Evolutionary conservation across 2,113 vertebrate genomes (phyloP).

Genomic region (Xenus cinereus): DNA sequence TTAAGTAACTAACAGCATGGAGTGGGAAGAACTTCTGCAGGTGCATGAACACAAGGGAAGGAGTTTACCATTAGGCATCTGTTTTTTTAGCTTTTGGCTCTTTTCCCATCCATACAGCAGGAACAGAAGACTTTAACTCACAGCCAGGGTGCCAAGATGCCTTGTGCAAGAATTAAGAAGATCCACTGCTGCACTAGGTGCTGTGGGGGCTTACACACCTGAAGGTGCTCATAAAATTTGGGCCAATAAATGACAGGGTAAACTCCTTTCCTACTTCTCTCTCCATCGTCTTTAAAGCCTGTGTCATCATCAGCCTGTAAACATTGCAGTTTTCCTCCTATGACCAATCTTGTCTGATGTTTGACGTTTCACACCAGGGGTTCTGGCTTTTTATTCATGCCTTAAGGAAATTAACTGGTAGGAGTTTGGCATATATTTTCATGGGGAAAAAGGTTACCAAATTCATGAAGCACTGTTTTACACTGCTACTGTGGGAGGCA

Average conservation of each 20-base stretch:
- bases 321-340: neutral
- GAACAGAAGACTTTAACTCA: neutral
- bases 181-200: neutral
- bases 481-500: neutral
- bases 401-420: neutral
- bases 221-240: neutral
- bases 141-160: neutral
- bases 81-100: neutral
- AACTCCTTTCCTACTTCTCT: neutral
- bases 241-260: neutral
- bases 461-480: neutral
- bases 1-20: neutral
- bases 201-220: neutral
- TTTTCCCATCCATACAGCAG: neutral
- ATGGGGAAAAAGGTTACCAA: neutral
- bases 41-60: neutral
- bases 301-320: neutral
- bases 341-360: neutral
- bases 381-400: neutral
- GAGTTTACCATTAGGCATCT: neutral
- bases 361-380: neutral
- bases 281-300: neutral
- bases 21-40: neutral
- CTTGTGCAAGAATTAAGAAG: neutral
- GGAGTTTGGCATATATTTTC: neutral